Base-by-base conservation (phyloP, 2,888 invertebrate genomes). In the Nebria brevicollis region DNA sequence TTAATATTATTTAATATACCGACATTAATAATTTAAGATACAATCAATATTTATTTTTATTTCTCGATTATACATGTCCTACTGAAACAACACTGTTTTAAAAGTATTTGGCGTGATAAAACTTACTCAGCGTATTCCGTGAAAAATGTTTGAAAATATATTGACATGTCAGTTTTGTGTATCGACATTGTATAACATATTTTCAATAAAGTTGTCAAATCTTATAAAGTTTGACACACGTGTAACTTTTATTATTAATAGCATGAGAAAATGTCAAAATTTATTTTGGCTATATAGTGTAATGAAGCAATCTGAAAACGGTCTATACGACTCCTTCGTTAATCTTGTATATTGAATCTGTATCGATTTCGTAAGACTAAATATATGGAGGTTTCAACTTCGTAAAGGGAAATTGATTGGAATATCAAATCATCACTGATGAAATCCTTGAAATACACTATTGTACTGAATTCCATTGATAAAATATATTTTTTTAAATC, bases 351-450 rank as follows among this genome's bases (percentile, higher is more conserved):
- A 75, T 75, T 75, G 54, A 25, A 75, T 75, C 11, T 20, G 20
- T 42, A 20, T 42, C 6, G 13, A 20, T 72, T 4, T 72, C 26
- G 13, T 72, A 25, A 13, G 26, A 72, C 25, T 54, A 54, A 54
- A 54, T 54, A 54, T 54, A 11, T 54, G 7, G 11, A 54, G 54
- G 8, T 54, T 54, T 54, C 13, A 54, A 54, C 54, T 54, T 54
- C 68, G 76, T 42, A 54, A 72, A 72, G 20, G 20, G 72, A 77
- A 72, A 72, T 77, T 77, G 72, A 73, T 77, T 34, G 77, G 72
- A 65, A 77, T 72, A 77, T 72, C 73, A 72, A 72, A 77, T 77
- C 77, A 73, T 77, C 72, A 77, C 11, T 72, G 41, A 5, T 65
- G 41, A 11, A n/a, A 66, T 65, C 11, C 20, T 11, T 68, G 68